These are phyloP conservation scores for Pangasius krempfi DNA, from an alignment of 2,797 vertebrate species.

Conservation along the genomic window DNA sequence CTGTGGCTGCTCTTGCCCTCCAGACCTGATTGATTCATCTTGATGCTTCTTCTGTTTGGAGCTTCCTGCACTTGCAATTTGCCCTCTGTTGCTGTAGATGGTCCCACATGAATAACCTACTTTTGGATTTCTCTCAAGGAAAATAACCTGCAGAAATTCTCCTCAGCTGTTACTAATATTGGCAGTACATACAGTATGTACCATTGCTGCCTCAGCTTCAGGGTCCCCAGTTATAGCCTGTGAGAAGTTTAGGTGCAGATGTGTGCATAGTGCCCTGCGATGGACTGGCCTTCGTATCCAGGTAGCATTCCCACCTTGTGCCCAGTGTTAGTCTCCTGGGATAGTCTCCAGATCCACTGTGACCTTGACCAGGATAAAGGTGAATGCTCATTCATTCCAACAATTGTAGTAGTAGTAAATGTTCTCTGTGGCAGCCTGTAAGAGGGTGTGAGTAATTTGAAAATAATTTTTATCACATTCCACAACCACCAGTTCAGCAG, in stretches of 20 bases:
- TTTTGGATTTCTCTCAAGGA: background rate
- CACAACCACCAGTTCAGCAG: background rate
- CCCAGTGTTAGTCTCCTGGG: background rate
- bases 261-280: background rate
- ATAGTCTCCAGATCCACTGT: background rate
- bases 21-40: background rate
- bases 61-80: background rate
- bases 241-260: background rate
- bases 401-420: background rate
- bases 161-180: background rate
- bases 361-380: background rate
- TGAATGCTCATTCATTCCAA: background rate
- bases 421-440: background rate
- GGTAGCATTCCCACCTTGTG: background rate
- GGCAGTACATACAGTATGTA: background rate
- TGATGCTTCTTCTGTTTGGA: background rate
- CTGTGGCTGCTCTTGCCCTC: background rate
- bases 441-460: background rate
- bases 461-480: background rate
- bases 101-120: background rate
- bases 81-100: background rate
- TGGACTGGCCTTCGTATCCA: background rate
- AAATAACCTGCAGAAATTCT: background rate
- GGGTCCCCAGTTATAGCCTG: background rate
- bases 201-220: background rate